Conservation (phyloP, 2,113 vertebrate genomes). For the Malurus elegans region DNA sequence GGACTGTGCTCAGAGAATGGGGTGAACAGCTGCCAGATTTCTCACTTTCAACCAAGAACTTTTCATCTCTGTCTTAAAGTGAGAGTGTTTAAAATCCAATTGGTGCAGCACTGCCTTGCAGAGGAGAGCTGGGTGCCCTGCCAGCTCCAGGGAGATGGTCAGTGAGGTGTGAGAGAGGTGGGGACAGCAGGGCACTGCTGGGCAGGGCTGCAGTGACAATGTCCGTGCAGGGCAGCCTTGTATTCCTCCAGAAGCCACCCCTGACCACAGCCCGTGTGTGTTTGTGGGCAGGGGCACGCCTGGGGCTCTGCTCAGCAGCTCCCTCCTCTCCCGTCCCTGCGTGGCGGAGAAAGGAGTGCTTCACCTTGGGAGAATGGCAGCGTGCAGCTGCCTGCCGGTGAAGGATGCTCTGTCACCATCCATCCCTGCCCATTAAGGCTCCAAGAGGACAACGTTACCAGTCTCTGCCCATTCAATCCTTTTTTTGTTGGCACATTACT, state of each 20-base stretch:
- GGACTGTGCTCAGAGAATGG: background rate
- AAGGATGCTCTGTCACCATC: slow-evolving; percentile 7
- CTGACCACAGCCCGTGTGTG: accelerated
- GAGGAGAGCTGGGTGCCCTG: background rate
- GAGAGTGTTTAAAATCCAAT: background rate
- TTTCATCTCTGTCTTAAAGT: background rate
- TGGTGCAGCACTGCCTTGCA: background rate
- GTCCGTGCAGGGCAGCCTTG: background rate
- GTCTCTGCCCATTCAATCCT: slow-evolving; percentile 18
- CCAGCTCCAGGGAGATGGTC: background rate
- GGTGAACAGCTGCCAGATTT: background rate
- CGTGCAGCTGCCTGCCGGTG: background rate
- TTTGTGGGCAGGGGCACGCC: background rate
- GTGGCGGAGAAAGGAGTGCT: background rate
- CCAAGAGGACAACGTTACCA: slow-evolving; percentile 6
- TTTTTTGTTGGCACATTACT: slow-evolving; percentile 14
- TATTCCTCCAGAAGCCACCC: background rate
- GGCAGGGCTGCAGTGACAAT: background rate
- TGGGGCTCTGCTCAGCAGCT: background rate
- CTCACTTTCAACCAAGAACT: background rate
- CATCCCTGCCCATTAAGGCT: slow-evolving; percentile 34
- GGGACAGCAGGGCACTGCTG: background rate
- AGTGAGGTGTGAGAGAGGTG: background rate
- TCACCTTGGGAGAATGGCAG: background rate
- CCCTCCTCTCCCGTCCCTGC: background rate